Conservation (phyloP, 2,113 vertebrate genomes). For the Vanacampus margaritifer region DNA sequence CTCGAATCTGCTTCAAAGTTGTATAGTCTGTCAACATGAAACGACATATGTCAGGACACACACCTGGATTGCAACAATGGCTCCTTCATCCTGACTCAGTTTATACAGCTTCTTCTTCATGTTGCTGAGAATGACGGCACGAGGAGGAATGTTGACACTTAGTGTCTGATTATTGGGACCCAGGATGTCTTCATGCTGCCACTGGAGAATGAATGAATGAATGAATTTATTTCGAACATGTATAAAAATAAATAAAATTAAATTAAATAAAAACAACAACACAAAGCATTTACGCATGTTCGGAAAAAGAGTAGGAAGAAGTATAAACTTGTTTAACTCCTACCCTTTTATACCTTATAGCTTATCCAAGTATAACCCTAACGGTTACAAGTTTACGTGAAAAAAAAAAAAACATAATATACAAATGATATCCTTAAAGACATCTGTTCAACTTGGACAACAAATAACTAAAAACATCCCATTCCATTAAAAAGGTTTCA, state of each 20-base stretch:
- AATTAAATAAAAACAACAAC: slow-evolving; percentile 3
- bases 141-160: slow-evolving; percentile 86
- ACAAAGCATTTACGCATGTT: too few species aligned
- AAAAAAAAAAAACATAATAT: too few species aligned
- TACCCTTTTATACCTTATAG: too few species aligned
- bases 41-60: background rate
- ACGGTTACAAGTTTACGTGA: too few species aligned
- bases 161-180: slow-evolving; percentile 85
- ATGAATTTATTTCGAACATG: too few species aligned
- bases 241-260: too few species aligned
- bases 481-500: too few species aligned
- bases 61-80: slow-evolving; percentile 88
- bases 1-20: background rate
- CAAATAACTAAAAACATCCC: background rate
- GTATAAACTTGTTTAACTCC: too few species aligned
- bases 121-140: slow-evolving; percentile 89
- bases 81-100: slow-evolving; percentile 91
- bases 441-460: background rate
- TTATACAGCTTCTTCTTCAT: slow-evolving; percentile 99
- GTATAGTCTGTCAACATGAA: background rate
- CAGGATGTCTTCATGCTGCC: slow-evolving; percentile 96
- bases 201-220: too few species aligned
- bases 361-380: too few species aligned
- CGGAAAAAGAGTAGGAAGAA: too few species aligned
- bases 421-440: too few species aligned